Evolutionary conservation across 2,888 invertebrate species (phyloP), one percentile per base, ranked within the genome.

Genomic region (Hydroisotoma schaefferi): DNA sequence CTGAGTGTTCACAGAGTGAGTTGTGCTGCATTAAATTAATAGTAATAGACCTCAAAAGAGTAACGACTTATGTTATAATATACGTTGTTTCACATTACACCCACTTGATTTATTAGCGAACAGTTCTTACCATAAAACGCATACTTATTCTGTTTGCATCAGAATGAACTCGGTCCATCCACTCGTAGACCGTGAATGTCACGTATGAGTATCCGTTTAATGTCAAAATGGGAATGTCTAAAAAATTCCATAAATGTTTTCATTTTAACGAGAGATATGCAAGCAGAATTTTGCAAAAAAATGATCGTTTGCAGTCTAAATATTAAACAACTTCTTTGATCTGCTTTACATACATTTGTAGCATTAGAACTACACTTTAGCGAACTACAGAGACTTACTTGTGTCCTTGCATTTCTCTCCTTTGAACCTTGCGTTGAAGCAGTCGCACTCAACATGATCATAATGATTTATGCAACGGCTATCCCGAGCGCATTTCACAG

Each of bases 391-490:
- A 59, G 73, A 82, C 86, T 84, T 80, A 94, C 94, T 91, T 76
- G 88, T 89, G 73, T 90, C 87, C 79, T 93, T 90, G 79, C 94
- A 95, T 70, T 87, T 86, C 73, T 90, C 88, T 70, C 94, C 94
- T 79, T 94, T 94, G 77, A 91, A 92, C 73, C 85, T 83, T 1
- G 92, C 92, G 23, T 91, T 92, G 75, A 93, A 94, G 77, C 95
- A 95, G 76, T 94, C 93, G 76, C 94, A 95, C 20, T 88, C 87
- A 62, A 90, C 84, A 59, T 87, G 86, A 73, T 90, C 88, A 77
- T 94, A 95, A 75, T 91, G 90, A 78, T 94, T 94, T 63, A 94
- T 87, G 76, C 95, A 95, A 64, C 84, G 84, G 28, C 90, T 91
- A 38, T 90, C 89, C 75, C 87, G 4, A 76, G 92, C 90, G 77